These are phyloP conservation scores for Elephas maximus DNA, from an alignment of 2,113 vertebrate species.

Conservation along the genomic window DNA sequence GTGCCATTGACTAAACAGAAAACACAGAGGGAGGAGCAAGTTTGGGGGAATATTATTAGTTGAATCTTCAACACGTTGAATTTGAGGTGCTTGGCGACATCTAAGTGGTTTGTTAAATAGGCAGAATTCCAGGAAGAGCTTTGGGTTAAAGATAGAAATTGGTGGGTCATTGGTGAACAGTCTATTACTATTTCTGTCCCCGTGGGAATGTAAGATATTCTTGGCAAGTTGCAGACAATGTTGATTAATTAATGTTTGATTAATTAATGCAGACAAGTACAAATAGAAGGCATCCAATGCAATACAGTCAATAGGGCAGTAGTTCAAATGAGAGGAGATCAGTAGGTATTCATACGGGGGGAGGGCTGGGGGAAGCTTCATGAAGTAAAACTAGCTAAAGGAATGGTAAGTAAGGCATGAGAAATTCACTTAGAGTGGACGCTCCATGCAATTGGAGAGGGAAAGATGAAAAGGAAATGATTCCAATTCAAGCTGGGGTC, in stretches of 20 bases:
- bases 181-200: not conserved
- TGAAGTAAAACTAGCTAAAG: not conserved
- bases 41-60: not conserved
- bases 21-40: not conserved
- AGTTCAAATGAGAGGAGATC: not conserved
- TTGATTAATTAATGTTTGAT: not conserved
- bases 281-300: not conserved
- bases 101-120: not conserved
- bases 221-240: not conserved
- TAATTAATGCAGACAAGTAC: not conserved
- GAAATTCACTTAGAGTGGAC: not conserved
- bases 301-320: not conserved
- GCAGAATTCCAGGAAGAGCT: not conserved
- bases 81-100: not conserved
- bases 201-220: not conserved
- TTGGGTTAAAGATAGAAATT: not conserved
- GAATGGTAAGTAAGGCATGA: not conserved
- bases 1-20: not conserved
- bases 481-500: not conserved
- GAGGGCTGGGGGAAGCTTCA: not conserved
- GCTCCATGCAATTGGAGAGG: not conserved
- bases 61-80: not conserved
- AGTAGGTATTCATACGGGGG: not conserved
- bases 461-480: not conserved
- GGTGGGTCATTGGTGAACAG: not conserved